Evolutionary conservation across 2,888 invertebrate genomes (phyloP).

Genomic region (Tineola bisselliella): DNA sequence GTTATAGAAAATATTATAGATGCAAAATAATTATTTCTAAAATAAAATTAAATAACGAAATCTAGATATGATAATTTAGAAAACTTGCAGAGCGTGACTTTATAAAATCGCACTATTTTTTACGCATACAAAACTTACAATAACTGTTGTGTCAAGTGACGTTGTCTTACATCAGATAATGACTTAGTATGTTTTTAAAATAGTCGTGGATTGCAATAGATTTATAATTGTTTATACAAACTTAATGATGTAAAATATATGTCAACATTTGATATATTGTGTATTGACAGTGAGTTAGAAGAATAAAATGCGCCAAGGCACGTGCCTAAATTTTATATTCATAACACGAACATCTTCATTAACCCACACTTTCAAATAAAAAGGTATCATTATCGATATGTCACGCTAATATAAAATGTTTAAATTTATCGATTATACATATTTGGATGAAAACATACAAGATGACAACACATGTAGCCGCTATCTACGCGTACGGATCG

Average conservation of each 20-base stretch:
- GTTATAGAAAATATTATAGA: no score
- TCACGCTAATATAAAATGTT: constrained; percentile 54
- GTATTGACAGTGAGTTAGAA: not conserved
- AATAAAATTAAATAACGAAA: no score
- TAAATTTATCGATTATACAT: constrained; percentile 57
- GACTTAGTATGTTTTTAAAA: not conserved
- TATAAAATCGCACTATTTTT: not conserved
- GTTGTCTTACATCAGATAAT: not conserved
- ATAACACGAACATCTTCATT: constrained; percentile 29
- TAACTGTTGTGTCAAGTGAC: not conserved
- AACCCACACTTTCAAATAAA: constrained; percentile 48
- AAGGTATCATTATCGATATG: constrained; percentile 51
- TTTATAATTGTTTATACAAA: no score
- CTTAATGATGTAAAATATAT: no score
- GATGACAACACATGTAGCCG: constrained; percentile 64
- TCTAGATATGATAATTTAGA: no score
- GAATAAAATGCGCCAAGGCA: not conserved
- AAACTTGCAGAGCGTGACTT: no score
- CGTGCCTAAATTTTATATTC: constrained; percentile 12
- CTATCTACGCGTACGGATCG: constrained; percentile 58
- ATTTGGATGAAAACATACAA: constrained; percentile 66
- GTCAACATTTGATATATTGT: not conserved
- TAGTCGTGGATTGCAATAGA: no score
- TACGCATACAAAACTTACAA: not conserved
- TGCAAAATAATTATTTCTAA: no score